Conservation (phyloP, 2,113 vertebrate genomes). For the Pipa parva region DNA sequence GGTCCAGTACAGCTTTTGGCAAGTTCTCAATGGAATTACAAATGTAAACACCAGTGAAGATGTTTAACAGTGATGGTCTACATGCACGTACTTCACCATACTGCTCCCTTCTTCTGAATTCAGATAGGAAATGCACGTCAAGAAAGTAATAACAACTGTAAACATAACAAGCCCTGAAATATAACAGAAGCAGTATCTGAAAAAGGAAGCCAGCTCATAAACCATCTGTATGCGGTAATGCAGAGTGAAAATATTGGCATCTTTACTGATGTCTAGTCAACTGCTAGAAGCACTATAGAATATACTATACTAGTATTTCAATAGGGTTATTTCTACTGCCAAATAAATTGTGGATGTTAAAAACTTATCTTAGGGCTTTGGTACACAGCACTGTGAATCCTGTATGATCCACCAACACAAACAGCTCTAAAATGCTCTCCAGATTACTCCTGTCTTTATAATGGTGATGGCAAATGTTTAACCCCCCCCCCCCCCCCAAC, state of each 20-base stretch:
- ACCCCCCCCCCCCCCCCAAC: no score
- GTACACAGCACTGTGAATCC: no score
- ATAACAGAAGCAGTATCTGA: conserved; percentile 18
- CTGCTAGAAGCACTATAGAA: no score
- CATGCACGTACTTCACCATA: conserved; percentile 36
- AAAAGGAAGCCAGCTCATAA: conserved; percentile 14
- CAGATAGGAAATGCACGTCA: conserved; percentile 36
- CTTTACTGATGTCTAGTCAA: not conserved
- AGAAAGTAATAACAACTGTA: conserved; percentile 11
- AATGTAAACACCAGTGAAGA: conserved; percentile 22
- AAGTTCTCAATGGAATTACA: conserved; percentile 18
- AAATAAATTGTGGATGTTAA: no score
- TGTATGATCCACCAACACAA: no score
- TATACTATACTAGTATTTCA: no score
- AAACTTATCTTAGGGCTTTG: no score
- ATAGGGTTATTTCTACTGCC: no score
- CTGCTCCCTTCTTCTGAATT: conserved; percentile 23
- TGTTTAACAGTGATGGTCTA: conserved; percentile 18
- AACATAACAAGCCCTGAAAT: conserved; percentile 27
- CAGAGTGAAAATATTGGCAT: not conserved
- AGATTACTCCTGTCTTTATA: no score
- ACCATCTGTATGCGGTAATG: conserved; percentile 8
- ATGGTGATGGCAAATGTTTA: no score
- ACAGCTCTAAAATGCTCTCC: no score
- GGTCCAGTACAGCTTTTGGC: conserved; percentile 3